phyloP scores from a whole-genome alignment of 2,113 vertebrate species.

The Xyrauchen texanus region DNA sequence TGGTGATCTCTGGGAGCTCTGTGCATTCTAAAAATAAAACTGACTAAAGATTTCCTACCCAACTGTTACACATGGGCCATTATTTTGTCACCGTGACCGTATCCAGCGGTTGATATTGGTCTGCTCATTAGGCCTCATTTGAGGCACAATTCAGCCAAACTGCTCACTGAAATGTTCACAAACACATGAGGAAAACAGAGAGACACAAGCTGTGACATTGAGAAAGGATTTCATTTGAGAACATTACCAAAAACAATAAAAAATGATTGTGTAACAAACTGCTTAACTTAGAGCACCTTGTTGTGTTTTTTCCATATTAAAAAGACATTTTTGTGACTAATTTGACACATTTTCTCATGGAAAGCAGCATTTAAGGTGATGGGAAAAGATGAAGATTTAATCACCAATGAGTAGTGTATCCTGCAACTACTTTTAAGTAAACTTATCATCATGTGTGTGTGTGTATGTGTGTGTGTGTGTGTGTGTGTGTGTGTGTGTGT shows the following conservation, averaged over 20 bases:
- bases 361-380: conserved; percentile 53
- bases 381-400: conserved; percentile 54
- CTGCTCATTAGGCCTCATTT: conserved; percentile 51
- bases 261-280: conserved; percentile 37
- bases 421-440: neutral
- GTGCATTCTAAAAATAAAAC: neutral
- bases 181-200: conserved; percentile 55
- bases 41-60: conserved; percentile 23
- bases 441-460: conserved; percentile 21
- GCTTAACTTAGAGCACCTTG: conserved; percentile 52
- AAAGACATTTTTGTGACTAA: conserved; percentile 65
- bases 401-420: conserved; percentile 38
- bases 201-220: conserved; percentile 61
- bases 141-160: conserved; percentile 43
- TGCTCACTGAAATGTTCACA: conserved; percentile 28
- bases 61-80: conserved; percentile 37
- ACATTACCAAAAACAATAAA: conserved; percentile 52
- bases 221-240: conserved; percentile 39
- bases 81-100: conserved; percentile 47
- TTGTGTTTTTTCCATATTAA: conserved; percentile 62
- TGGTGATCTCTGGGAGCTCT: neutral
- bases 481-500: conserved; percentile 16
- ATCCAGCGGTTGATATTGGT: conserved; percentile 63
- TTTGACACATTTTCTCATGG: conserved; percentile 42
- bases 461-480: no score